Evolutionary conservation across 2,888 invertebrate species (phyloP), one percentile per base, ranked within the genome.

Genomic region (Griposia aprilina): DNA sequence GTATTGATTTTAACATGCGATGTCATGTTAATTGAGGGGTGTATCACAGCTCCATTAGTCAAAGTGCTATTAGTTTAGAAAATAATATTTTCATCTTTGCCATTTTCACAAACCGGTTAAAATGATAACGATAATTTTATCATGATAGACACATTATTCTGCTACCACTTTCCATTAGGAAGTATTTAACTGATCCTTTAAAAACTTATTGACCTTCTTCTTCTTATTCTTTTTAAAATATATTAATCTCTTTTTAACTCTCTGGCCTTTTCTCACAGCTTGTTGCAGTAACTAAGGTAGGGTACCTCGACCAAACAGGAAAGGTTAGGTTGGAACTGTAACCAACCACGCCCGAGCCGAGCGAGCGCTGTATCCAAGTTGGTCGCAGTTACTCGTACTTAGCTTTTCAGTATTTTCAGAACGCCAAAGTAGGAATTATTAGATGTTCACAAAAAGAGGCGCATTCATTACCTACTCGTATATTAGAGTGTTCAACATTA

Each of bases 11-110:
- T 10, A 17, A 36, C 11, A 59, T 50, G 36, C 26, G 23, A 66
- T 59, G 17, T 48, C 65, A 65, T 48, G 26, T 50, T 65, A 57
- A 76, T 76, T 48, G 26, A 13, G 7, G 26, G 55, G 57, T 45
- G 55, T 74, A 17, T 23, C 20, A 11, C 2, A 41, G 20, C 3
- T 67, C 50, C 8, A 73, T 36, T 41, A 66, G 67, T 66, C 5
- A 20, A 8, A 26, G n/a, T 72, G 41, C 3, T 26, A 41, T 66
- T 73, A 52, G 52, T 73, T 52, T 26, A 26, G 6, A 66, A 52
- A 73, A 66, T n/a, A 50, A 30, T 6, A 10, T 45, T 23, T 48
- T 23, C 0, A 11, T 17, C 48, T 62, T 36, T 50, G 26, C 11
- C 10, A 48, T 60, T 71, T 60, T 23, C 26, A 48, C n/a, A 66